These are phyloP conservation scores for Holotrichia oblita DNA, from an alignment of 1,140 invertebrate genomes.

Conservation along the genomic window DNA sequence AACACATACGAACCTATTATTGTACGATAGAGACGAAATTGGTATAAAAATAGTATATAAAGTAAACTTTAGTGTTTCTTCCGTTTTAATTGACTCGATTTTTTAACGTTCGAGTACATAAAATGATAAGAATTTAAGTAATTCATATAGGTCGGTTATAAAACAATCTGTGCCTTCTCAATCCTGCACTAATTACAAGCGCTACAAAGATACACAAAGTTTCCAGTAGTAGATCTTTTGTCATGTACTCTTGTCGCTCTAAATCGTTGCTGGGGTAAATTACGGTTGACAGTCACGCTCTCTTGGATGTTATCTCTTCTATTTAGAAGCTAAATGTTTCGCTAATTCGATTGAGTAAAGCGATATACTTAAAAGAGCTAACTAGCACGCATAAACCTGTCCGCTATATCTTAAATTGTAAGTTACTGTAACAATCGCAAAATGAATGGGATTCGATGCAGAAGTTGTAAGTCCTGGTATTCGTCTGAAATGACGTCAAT, in stretches of 20 bases:
- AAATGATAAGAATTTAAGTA: conserved; percentile 7
- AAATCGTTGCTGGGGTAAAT: neutral
- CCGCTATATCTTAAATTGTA: conserved; percentile 18
- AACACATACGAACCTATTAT: neutral
- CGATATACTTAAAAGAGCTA: conserved; percentile 31
- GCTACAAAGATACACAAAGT: neutral
- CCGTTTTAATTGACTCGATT: conserved; percentile 1
- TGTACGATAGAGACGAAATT: neutral
- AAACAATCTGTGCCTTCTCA: conserved; percentile 9
- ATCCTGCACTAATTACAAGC: conserved; percentile 1
- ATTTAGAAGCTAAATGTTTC: conserved; percentile 35
- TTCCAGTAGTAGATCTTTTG: conserved; percentile 22
- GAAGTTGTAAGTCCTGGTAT: too few relatives aligned
- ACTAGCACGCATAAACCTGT: conserved; percentile 28
- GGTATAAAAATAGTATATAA: conserved; percentile 2
- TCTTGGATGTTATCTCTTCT: conserved; percentile 30
- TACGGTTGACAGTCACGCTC: conserved; percentile 29
- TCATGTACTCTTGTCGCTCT: conserved; percentile 19
- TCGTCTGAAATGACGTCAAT: too few relatives aligned
- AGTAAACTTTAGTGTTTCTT: conserved; percentile 22
- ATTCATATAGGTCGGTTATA: neutral
- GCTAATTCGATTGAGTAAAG: conserved; percentile 33
- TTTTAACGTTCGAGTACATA: neutral
- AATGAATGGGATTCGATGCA: neutral
- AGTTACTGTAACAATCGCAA: conserved; percentile 12